Base-by-base conservation (phyloP, 2,888 invertebrate species). In the Drosophila monieri region DNA sequence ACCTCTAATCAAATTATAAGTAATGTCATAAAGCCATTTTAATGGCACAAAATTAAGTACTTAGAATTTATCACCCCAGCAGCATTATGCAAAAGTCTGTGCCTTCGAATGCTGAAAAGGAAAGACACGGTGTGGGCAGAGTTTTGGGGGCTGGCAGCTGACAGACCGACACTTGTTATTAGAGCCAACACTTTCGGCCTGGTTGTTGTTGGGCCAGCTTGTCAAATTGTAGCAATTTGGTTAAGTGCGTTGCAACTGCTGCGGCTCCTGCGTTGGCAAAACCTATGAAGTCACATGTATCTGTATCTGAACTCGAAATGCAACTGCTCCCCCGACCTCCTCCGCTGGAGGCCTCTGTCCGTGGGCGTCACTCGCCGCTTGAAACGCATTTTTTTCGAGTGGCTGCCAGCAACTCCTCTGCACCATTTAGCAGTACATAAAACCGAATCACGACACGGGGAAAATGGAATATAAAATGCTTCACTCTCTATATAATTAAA, bases 401-500 rank as follows among this genome's bases (percentile, higher is more conserved):
- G 71, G 73, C 67, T 77, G 76, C 77, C 81, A 23, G 21, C 21
- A 78, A 88, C 88, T 88, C 88, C 87, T 87, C 89, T 89, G 88
- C 87, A 88, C 66, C 79, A 88, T 88, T 87, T 88, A 88, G 78
- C 85, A 85, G 88, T 60, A 85, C 77, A 85, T 86, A 84, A 84
- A 79, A 80, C 62, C 52, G 57, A 67, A 43, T 44, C 60, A 60
- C 59, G 14, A 18, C 32, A 46, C n/a, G 35, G 25, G 25, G 18
- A 25, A 64, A 46, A 41, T 61, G 37, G 62, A 49, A 27, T 47
- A 68, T 57, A 56, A 47, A 55, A 41, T 67, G 30, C 14, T 47
- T 27, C 47, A 65, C 51, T 47, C 56, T 48, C 65, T 48, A 39
- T 70, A 66, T 70, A 80, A 77, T 78, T 84, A 84, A 72, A 60